A percentile compares a stretch with the other conserved stretches of the same genome.
phyloP scores from a whole-genome alignment of 2,797 vertebrate species.

The Phataginus tricuspis region DNA sequence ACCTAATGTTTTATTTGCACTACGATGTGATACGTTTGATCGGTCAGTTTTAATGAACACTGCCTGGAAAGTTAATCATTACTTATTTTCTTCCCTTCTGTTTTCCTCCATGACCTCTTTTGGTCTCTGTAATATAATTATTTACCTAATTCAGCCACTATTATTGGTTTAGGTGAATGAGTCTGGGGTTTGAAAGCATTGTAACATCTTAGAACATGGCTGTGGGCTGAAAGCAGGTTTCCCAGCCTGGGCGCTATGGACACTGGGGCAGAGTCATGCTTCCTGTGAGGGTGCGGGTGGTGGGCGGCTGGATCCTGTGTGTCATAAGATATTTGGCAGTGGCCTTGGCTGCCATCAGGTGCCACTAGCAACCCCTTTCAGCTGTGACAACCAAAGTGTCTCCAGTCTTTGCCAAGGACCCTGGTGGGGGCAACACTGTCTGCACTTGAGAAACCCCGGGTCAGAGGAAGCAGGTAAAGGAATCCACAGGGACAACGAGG shows the following conservation, averaged over 20 bases:
- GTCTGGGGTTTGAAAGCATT: background rate
- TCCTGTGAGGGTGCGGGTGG: rapidly evolving
- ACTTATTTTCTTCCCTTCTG: background rate
- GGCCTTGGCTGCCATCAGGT: too few species aligned
- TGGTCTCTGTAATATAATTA: background rate
- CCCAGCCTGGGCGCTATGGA: rapidly evolving
- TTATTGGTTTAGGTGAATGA: background rate
- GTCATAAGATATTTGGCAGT: too few species aligned
- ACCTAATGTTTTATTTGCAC: background rate
- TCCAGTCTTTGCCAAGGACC: background rate
- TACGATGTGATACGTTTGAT: background rate
- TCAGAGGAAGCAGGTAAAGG: background rate
- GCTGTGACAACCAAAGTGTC: background rate
- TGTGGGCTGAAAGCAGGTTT: background rate
- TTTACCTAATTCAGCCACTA: background rate
- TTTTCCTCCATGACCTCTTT: background rate
- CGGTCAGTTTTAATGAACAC: background rate
- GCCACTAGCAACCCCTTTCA: background rate
- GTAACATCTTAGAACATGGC: background rate
- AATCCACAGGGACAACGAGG: too few species aligned
- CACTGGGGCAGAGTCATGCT: rapidly evolving
- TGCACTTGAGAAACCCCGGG: too few species aligned
- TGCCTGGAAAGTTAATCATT: background rate
- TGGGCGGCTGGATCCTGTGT: background rate
- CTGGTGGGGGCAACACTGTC: too few species aligned